Base-by-base conservation (phyloP, 2,888 invertebrate genomes). In the Charanyca ferruginea region DNA sequence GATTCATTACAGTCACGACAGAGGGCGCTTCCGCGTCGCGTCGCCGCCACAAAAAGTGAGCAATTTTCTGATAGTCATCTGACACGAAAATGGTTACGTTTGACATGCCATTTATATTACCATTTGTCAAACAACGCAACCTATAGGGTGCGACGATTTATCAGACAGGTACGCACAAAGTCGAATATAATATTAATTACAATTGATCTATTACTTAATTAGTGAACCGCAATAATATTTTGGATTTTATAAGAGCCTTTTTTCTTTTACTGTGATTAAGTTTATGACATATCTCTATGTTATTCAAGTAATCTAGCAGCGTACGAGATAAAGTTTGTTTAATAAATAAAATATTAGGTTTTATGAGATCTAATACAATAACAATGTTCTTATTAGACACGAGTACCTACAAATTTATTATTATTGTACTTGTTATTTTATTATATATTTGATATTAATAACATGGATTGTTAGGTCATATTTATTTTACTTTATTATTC, bases 21-120 rank as follows among this genome's bases (percentile, higher is more conserved):
- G 83, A 86, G 88, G 89, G 87, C 86, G 89, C 89, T 85, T 84
- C 87, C 87, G 84, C 83, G 80, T 72, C 87, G 85, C 75, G 74
- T 87, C 88, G 87, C 85, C 89, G 91, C 87, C 88, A 91, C 91
- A 90, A 92, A 87, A 93, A 92, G 88, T 91, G 89, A 92, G 89
- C 93, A 94, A 94, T 94, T 94, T 94, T 92, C 93, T 93, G 94
- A 94, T 95, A 93, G 85, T 76, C 85, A 94, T 93, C 94, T 89
- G 90, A 91, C 92, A 93, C 88, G 92, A 87, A 87, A 90, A 90
- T 93, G 87, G 91, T 93, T 92, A 92, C 89, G 85, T 92, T 90
- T 92, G 93, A 94, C 93, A 89, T 91, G 90, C 89, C 89, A 90
- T 92, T 94, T 94, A 94, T 93, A 92, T 91, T 90, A 92, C 90